Evolutionary conservation across 2,797 vertebrate genomes (phyloP).

Genomic region (Kryptolebias ocellatus): DNA sequence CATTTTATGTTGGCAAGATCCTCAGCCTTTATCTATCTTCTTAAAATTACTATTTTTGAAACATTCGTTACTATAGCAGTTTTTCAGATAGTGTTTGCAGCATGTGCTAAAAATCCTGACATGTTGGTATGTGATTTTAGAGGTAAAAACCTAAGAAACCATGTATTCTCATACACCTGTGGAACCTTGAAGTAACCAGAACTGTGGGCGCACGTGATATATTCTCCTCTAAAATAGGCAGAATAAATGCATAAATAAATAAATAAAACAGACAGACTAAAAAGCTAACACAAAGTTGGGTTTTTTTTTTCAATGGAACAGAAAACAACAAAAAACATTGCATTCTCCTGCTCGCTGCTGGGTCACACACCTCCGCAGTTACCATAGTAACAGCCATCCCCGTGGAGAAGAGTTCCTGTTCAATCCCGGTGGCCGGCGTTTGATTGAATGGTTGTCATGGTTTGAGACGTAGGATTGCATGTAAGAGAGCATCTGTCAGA

Average conservation of each 20-base stretch:
- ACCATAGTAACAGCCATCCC: constrained; percentile 74
- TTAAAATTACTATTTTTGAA: too few species aligned
- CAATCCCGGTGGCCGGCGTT: constrained; percentile 60
- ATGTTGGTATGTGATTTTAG: constrained; percentile 1
- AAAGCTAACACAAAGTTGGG: constrained; percentile 46
- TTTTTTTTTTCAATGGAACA: not conserved
- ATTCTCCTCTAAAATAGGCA: not conserved
- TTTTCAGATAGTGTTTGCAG: too few species aligned
- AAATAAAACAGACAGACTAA: constrained; percentile 5
- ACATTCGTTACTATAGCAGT: too few species aligned
- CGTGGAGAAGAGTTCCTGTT: constrained; percentile 54
- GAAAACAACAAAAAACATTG: not conserved
- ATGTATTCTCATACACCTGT: constrained; percentile 40
- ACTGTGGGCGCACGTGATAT: not conserved
- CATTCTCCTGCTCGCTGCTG: constrained; percentile 55
- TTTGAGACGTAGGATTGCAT: constrained; percentile 66
- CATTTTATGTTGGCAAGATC: too few species aligned
- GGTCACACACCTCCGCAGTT: constrained; percentile 64
- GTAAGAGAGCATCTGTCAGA: constrained; percentile 51
- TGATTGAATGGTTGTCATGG: constrained; percentile 78
- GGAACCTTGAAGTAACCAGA: constrained; percentile 22
- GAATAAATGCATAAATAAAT: not conserved
- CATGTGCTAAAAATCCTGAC: too few species aligned
- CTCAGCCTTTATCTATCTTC: too few species aligned
- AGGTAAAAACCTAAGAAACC: constrained; percentile 34